Evolutionary conservation across 2,888 invertebrate species (phyloP), one percentile per base, ranked within the genome.

Genomic region (Suillia variegata): DNA sequence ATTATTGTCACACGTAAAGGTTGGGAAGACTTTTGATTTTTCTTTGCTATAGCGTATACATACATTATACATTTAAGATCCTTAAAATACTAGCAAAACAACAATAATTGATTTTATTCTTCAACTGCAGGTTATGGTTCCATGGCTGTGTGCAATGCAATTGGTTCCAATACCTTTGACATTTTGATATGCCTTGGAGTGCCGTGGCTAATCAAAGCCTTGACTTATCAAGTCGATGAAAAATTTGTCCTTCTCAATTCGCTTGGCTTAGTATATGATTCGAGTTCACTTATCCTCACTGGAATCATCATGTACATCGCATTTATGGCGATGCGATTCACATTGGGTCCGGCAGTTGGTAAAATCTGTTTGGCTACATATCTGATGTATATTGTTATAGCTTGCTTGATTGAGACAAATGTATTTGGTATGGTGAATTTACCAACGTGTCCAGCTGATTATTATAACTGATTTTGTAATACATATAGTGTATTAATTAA

Each of bases 1-100:
- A 91, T 96, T 2, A 93, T 96, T 76, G 96, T 96, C 10, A 92
- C 95, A 8, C 92, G 94, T 79, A 92, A 94, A 87, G 95, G 96
- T 94, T 18, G 10, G 20, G 12, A 8, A 8, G 6, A 31, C 31
- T 31, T 31, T 31, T 12, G 12, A n/a, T n/a, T n/a, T n/a, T n/a
- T n/a, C n/a, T n/a, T n/a, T n/a, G n/a, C n/a, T n/a, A n/a, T n/a
- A n/a, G n/a, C n/a, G n/a, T n/a, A n/a, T n/a, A n/a, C n/a, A n/a
- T n/a, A n/a, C n/a, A n/a, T n/a, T n/a, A n/a, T n/a, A n/a, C n/a
- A n/a, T n/a, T n/a, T n/a, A n/a, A n/a, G n/a, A n/a, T n/a, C n/a
- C n/a, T n/a, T n/a, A n/a, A n/a, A n/a, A n/a, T n/a, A n/a, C n/a
- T n/a, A n/a, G n/a, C n/a, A 8, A 31, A 8, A 31, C 31, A 5